Evolutionary conservation across 2,797 vertebrate genomes (phyloP).

Genomic region (Eulemur mongoz): DNA sequence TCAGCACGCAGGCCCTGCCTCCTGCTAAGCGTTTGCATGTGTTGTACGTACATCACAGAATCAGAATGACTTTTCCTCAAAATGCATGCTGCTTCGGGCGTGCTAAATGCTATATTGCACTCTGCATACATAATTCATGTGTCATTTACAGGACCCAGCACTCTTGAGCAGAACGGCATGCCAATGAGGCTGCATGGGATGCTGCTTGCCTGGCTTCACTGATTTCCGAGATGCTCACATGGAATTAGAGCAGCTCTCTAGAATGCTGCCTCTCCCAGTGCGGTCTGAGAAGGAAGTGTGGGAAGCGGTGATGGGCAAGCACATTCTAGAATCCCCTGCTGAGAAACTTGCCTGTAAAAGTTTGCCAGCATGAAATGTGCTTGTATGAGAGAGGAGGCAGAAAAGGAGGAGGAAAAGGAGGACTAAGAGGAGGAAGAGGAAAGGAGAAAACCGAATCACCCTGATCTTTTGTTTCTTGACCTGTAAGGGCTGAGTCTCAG

Average conservation of each 20-base stretch:
- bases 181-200: conserved; percentile 72
- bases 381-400: neutral
- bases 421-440: neutral
- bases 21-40: conserved; percentile 73
- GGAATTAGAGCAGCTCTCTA: conserved; percentile 70
- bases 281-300: neutral
- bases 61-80: conserved; percentile 82
- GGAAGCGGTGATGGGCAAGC: neutral
- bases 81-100: conserved; percentile 82
- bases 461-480: neutral
- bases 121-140: conserved; percentile 83
- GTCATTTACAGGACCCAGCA: conserved; percentile 80
- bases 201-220: conserved; percentile 70
- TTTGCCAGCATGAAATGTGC: neutral
- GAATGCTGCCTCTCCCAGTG: neutral
- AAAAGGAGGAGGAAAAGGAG: neutral
- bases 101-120: conserved; percentile 80
- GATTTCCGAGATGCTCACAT: conserved; percentile 71
- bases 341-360: neutral
- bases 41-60: conserved; percentile 80
- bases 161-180: conserved; percentile 73
- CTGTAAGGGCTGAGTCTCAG: neutral
- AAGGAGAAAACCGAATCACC: neutral
- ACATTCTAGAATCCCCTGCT: conserved; percentile 32
- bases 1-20: conserved; percentile 68